Evolutionary conservation across 2,888 invertebrate genomes (phyloP), one percentile per base, ranked within the genome.

Genomic region (Cecidostiba fungosa): DNA sequence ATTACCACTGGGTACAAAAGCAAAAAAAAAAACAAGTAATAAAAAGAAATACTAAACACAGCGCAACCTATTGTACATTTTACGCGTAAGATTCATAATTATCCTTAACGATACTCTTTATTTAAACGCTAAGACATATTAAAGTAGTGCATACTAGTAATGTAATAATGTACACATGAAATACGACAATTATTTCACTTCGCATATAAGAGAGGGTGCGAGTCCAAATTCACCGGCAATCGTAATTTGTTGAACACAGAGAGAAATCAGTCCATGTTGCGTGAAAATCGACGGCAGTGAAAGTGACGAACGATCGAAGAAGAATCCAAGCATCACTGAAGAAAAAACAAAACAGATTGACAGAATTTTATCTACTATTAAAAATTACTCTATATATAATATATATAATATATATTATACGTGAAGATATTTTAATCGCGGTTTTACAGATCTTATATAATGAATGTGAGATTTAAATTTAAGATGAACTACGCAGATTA

Each of bases 381-480:
- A 87, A 69, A 90, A 54, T 89, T 89, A 89, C 89, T 89, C 86
- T 77, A 82, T 77, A 74, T 19, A 87, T 87, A 70, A 32, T 23
- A 87, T 85, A 88, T 85, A 87, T 76, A 87, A 85, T 86, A 89
- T 87, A 88, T 87, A 89, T 88, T 88, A 91, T 89, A 90, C 90
- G 89, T 90, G 90, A 89, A 91, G 89, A 92, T 92, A 92, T 91
- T 92, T 92, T 92, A 92, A 91, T 89, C 90, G 91, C 91, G 90
- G 90, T 91, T 92, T 92, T 92, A 91, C 91, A 91, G 88, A 91
- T 90, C 90, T 90, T 90, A 90, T 90, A 90, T 86, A 87, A 87
- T 91, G 88, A 91, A 91, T 91, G 90, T 91, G 90, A 91, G 89
- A 90, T 90, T 90, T 91, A 92, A 87, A 89, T 90, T 90, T 90